Percentiles rank a stretch among this genome's conserved stretches.
These are phyloP conservation scores for Carpatolechia fugitivella DNA, from an alignment of 2,888 invertebrate species.

Conservation along the genomic window DNA sequence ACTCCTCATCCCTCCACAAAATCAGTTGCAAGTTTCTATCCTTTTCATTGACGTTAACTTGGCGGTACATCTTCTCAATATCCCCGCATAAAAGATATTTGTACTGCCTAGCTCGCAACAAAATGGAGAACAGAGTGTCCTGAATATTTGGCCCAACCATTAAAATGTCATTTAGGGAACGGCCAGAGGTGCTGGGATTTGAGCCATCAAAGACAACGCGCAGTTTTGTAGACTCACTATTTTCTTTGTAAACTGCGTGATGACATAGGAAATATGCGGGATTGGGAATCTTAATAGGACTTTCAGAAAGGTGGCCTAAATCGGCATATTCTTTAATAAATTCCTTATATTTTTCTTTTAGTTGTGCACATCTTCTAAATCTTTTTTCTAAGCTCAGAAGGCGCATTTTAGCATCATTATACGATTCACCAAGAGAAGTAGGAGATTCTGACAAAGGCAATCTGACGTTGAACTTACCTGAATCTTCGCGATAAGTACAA, in stretches of 20 bases:
- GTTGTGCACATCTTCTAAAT: slow-evolving; percentile 2
- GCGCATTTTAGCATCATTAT: background rate
- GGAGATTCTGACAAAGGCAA: slow-evolving; percentile 11
- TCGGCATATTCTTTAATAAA: too few species aligned
- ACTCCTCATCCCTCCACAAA: background rate
- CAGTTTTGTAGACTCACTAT: slow-evolving; percentile 25
- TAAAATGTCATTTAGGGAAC: slow-evolving; percentile 25
- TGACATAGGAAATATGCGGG: slow-evolving; percentile 17
- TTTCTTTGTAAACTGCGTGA: slow-evolving; percentile 19
- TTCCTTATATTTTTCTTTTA: too few species aligned
- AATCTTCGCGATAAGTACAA: slow-evolving; percentile 1
- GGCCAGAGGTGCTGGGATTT: too few species aligned
- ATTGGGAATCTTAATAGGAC: background rate
- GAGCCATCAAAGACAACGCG: slow-evolving; percentile 29
- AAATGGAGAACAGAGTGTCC: too few species aligned
- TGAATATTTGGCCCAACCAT: slow-evolving; percentile 23
- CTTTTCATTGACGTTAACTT: too few species aligned
- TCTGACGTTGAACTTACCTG: slow-evolving; percentile 15
- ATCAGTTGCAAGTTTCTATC: background rate
- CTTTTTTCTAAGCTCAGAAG: slow-evolving; percentile 1
- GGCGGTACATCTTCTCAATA: too few species aligned
- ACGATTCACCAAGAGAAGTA: background rate
- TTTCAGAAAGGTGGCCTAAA: slow-evolving; percentile 17
- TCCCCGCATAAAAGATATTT: too few species aligned
- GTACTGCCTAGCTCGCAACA: too few species aligned